These are phyloP conservation scores for Cygnus atratus DNA, from an alignment of 2,113 vertebrate species.

Conservation along the genomic window DNA sequence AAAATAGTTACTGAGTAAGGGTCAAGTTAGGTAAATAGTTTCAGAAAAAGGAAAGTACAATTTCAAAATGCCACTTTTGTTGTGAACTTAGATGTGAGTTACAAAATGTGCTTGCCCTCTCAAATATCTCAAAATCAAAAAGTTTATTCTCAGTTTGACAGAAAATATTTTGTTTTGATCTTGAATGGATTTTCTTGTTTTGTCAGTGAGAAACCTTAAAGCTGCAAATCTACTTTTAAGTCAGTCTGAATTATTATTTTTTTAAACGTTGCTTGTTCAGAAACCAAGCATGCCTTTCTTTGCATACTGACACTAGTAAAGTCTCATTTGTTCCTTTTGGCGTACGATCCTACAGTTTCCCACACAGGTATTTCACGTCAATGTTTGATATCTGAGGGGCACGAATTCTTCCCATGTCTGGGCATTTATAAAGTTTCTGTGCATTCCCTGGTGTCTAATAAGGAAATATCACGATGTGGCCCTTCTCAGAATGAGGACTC, in stretches of 20 bases:
- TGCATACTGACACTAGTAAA: neutral
- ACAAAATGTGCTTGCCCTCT: neutral
- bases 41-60: neutral
- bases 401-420: neutral
- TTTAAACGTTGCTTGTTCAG: neutral
- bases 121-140: neutral
- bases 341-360: neutral
- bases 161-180: neutral
- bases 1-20: neutral
- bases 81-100: neutral
- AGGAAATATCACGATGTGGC: neutral
- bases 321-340: neutral
- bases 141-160: neutral
- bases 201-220: neutral
- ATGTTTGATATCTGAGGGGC: rapidly evolving
- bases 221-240: neutral
- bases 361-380: rapidly evolving
- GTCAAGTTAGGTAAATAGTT: neutral
- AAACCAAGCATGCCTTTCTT: neutral
- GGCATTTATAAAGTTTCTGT: neutral
- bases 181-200: neutral
- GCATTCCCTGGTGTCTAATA: neutral
- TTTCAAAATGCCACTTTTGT: neutral
- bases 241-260: neutral
- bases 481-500: neutral